Percentiles rank a stretch among this genome's conserved stretches.
Conservation (phyloP, 2,113 vertebrate genomes). For the Percina caprodes region DNA sequence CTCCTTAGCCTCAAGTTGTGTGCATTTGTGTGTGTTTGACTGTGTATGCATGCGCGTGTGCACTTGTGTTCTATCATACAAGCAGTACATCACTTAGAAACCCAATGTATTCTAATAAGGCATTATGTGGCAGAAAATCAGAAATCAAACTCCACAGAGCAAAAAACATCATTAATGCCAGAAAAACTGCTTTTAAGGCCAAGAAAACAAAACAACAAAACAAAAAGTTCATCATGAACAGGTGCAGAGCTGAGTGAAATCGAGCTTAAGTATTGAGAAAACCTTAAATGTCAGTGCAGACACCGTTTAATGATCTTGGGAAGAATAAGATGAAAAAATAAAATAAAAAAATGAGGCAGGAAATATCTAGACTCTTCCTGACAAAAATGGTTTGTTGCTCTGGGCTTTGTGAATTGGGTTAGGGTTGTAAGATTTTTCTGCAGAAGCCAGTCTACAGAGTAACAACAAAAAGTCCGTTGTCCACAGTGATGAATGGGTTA, state of each 20-base stretch:
- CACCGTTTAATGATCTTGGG: neutral
- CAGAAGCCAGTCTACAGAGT: constrained; percentile 33
- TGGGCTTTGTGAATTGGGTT: constrained; percentile 17
- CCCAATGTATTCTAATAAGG: constrained; percentile 78
- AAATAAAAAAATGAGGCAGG: neutral
- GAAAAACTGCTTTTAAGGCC: constrained; percentile 67
- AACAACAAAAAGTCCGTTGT: neutral
- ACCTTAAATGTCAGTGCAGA: constrained; percentile 31
- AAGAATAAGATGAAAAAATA: neutral
- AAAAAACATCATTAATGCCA: constrained; percentile 57
- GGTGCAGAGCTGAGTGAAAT: neutral
- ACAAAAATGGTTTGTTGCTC: constrained; percentile 23
- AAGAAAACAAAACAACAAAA: constrained; percentile 59
- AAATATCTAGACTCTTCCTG: constrained; percentile 15
- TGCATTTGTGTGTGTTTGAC: constrained; percentile 22
- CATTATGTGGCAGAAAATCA: constrained; percentile 76
- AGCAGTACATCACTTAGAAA: constrained; percentile 69
- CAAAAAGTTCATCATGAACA: constrained; percentile 8
- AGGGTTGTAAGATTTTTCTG: constrained; percentile 19
- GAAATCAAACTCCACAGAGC: constrained; percentile 41
- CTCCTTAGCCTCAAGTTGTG: constrained; percentile 3
- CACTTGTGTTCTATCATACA: constrained; percentile 59
- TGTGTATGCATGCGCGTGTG: constrained; percentile 58
- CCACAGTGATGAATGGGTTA: neutral
- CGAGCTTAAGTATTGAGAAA: constrained; percentile 14